Percentiles rank a stretch among this genome's conserved stretches.
Conservation (phyloP, 2,888 invertebrate genomes). For the Anticlea derivata region DNA sequence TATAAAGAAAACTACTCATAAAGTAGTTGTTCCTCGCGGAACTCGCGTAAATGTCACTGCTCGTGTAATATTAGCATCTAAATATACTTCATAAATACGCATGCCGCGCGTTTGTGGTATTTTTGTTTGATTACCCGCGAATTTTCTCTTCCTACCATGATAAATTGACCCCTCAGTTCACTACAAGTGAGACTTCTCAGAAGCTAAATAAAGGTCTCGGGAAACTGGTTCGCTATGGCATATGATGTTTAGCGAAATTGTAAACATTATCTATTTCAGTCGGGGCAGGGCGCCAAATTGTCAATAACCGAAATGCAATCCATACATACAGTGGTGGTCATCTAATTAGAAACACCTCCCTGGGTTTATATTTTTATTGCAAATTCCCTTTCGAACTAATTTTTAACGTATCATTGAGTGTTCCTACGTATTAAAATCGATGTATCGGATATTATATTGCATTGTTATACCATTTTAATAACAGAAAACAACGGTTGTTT, state of each 20-base stretch:
- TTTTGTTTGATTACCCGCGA: slow-evolving; percentile 31
- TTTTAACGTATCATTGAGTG: too few relatives aligned
- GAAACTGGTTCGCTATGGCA: slow-evolving; percentile 12
- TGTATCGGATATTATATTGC: too few relatives aligned
- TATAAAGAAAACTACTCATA: slow-evolving; percentile 7
- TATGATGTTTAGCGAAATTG: slow-evolving; percentile 32
- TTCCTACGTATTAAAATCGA: too few relatives aligned
- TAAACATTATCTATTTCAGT: slow-evolving; percentile 50
- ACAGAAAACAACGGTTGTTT: too few relatives aligned
- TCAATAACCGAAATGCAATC: slow-evolving; percentile 43
- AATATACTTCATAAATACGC: slow-evolving; percentile 43
- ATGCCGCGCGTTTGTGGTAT: slow-evolving; percentile 40
- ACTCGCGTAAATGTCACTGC: slow-evolving; percentile 26
- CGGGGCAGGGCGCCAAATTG: slow-evolving; percentile 45
- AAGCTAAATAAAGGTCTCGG: slow-evolving; percentile 6
- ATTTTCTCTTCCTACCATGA: slow-evolving; percentile 16
- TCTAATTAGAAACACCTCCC: too few relatives aligned
- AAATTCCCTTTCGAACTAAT: too few relatives aligned
- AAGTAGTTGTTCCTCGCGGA: slow-evolving; percentile 19
- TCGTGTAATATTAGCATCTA: slow-evolving; percentile 45
- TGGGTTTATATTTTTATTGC: too few relatives aligned
- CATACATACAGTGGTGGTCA: too few relatives aligned
- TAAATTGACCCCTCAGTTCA: slow-evolving; percentile 13
- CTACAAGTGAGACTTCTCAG: not conserved
- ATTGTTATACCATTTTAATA: too few relatives aligned